A percentile compares a stretch with the other conserved stretches of the same genome.
These are phyloP conservation scores for Chaetorhynchus papuensis DNA, from an alignment of 2,113 vertebrate genomes.

Conservation along the genomic window DNA sequence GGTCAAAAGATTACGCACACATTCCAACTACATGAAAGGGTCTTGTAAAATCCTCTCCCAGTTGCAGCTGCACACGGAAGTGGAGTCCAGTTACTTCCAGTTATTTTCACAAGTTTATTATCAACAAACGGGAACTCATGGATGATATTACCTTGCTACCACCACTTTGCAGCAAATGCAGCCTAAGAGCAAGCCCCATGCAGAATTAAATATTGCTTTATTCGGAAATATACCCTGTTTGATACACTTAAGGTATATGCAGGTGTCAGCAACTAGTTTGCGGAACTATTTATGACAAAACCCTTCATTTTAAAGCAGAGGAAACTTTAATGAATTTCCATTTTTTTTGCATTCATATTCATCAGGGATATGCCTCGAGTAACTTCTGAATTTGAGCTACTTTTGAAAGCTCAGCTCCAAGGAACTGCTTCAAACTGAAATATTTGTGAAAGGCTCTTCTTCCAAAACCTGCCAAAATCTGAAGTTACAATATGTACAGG, in stretches of 20 bases:
- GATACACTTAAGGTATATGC: not conserved
- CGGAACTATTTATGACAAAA: not conserved
- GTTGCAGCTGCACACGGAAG: not conserved
- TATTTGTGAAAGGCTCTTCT: not conserved
- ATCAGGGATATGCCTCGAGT: not conserved
- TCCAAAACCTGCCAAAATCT: not conserved
- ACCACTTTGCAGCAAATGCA: not conserved
- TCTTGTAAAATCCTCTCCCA: not conserved
- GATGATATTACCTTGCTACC: not conserved
- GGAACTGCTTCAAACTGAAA: not conserved
- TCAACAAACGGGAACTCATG: not conserved
- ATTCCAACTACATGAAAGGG: slow-evolving; percentile 6
- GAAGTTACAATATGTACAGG: not conserved
- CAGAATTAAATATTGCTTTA: not conserved
- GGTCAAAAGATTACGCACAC: slow-evolving; percentile 26
- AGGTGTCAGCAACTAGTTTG: not conserved
- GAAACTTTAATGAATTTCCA: not conserved
- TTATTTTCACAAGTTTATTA: not conserved
- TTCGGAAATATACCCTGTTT: not conserved
- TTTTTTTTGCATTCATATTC: not conserved
- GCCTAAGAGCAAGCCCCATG: not conserved
- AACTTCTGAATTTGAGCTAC: not conserved
- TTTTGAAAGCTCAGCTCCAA: not conserved
- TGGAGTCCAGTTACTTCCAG: not conserved
- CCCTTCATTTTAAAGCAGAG: not conserved